Evolutionary conservation across 2,113 vertebrate genomes (phyloP), one percentile per base, ranked within the genome.

Genomic region (Glareola pratincola): DNA sequence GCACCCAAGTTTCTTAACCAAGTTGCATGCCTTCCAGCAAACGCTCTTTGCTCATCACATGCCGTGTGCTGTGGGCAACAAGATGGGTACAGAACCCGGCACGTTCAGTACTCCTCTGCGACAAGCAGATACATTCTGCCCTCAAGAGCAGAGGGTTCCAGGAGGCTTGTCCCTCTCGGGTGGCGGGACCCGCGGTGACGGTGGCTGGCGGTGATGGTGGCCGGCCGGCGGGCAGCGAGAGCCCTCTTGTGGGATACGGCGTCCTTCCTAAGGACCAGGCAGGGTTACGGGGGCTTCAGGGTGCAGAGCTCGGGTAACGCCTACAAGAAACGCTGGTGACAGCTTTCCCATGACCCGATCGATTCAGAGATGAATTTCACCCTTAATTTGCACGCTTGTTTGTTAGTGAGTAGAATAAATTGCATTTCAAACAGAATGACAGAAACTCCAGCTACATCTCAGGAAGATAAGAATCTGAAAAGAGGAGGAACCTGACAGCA

Each of bases 191-290:
- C n/a, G 78, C 45, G 36, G 8, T 75, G 50, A 10, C 36, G 0
- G 0, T 8, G 6, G 26, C 27, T 26, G 48, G 78, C 45, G 36
- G 8, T 75, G 50, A 10, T 36, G 0, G 0, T 8, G 43, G 66
- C 79, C 51, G 66, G 77, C 43, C 3, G 3, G 27, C 6, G 80
- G 78, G 71, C 66, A 94, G 23, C 54, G 92, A 56, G 97, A 93
- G 95, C 95, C 96, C 96, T 92, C 95, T 97, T 68, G 84, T 97
- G 96, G 94, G 91, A 24, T 7, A 21, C 27, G 3, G 53, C 54
- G 32, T 8, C 41, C 68, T 69, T 43, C 50, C 34, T 67, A 77
- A 85, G 48, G 73, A 53, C 45, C 80, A 10, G 51, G 12, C 2
- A 56, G 24, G 75, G 19, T 84, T 16, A 4, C 5, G 0, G 16